phyloP scores from a whole-genome alignment of 2,888 invertebrate species.

The Hipparchia semele region DNA sequence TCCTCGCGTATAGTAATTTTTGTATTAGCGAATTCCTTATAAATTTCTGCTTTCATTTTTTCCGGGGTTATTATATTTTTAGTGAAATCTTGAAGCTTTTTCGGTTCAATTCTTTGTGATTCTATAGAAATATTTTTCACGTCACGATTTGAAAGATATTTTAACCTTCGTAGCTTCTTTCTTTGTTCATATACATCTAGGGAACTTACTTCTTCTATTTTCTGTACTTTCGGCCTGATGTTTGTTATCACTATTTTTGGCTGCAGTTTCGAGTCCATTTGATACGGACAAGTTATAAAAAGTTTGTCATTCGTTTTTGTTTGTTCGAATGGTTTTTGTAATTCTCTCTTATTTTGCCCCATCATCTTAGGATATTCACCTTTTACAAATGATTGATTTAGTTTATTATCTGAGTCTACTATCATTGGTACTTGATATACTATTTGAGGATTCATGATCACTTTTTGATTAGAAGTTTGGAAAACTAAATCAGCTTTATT shows the following conservation, averaged over 20 bases:
- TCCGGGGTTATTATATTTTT: conserved; percentile 69
- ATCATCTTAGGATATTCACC: conserved; percentile 56
- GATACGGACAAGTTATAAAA: conserved; percentile 68
- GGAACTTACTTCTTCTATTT: conserved; percentile 68
- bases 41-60: conserved; percentile 68
- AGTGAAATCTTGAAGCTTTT: conserved; percentile 49
- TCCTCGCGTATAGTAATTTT: conserved; percentile 62
- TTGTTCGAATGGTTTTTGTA: conserved; percentile 55
- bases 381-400: conserved; percentile 53
- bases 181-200: conserved; percentile 82
- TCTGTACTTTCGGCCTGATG: conserved; percentile 57
- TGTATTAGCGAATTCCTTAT: conserved; percentile 63
- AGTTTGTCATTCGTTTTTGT: conserved; percentile 64
- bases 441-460: conserved; percentile 69
- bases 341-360: conserved; percentile 54
- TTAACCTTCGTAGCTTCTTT: conserved; percentile 71
- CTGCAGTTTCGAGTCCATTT: conserved; percentile 67
- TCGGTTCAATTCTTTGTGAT: conserved; percentile 49
- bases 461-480: conserved; percentile 63
- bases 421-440: conserved; percentile 73
- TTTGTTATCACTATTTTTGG: conserved; percentile 73
- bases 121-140: conserved; percentile 48
- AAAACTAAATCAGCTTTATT: conserved; percentile 61
- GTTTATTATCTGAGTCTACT: conserved; percentile 61
- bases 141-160: conserved; percentile 62